phyloP scores from a whole-genome alignment of 2,113 vertebrate genomes.

The Rallus limicola region DNA sequence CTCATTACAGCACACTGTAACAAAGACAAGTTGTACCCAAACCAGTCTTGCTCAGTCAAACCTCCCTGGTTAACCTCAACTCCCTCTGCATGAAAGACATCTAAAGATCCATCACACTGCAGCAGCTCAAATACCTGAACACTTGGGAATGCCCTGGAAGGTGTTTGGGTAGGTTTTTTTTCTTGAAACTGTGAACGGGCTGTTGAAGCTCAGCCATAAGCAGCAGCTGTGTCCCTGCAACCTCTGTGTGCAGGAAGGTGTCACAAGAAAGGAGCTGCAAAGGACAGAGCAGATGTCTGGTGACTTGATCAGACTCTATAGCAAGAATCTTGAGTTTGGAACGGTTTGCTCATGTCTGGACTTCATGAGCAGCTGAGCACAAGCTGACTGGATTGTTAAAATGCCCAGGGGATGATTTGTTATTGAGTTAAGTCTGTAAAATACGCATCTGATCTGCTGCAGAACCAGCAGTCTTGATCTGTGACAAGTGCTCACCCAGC shows the following conservation, averaged over 20 bases:
- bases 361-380: background rate
- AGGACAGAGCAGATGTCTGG: background rate
- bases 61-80: background rate
- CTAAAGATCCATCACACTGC: background rate
- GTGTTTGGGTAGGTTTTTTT: background rate
- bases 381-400: background rate
- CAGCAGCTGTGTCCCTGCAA: background rate
- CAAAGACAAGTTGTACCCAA: background rate
- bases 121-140: background rate
- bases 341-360: background rate
- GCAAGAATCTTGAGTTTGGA: background rate
- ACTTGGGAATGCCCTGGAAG: background rate
- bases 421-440: background rate
- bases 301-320: background rate
- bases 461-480: background rate
- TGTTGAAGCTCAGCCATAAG: background rate
- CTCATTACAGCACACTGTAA: background rate
- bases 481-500: background rate
- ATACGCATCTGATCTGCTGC: background rate
- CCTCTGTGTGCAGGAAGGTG: fast-evolving
- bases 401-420: background rate
- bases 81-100: background rate
- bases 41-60: background rate
- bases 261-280: background rate
- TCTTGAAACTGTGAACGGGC: background rate